Percentiles rank a stretch among this genome's conserved stretches.
Conservation (phyloP, 1,140 invertebrate species). For the Conus betulinus region DNA sequence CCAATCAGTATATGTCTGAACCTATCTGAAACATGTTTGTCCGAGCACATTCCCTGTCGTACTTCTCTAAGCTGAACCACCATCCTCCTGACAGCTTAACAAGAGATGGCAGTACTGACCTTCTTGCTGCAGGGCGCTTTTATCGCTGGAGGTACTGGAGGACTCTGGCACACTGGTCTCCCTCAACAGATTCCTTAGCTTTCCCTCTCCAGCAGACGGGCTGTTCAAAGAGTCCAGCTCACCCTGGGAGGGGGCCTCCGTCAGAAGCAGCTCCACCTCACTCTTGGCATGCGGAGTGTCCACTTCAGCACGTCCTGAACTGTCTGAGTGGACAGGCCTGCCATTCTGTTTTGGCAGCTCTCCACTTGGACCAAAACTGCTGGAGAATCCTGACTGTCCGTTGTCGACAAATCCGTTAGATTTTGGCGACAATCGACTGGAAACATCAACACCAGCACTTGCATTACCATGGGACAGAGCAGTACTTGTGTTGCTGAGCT, state of each 20-base stretch:
- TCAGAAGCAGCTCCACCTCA: slow-evolving; percentile 19
- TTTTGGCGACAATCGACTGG: not conserved
- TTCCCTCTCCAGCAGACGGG: slow-evolving; percentile 46
- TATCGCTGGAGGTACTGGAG: slow-evolving; percentile 12
- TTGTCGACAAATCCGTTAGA: not conserved
- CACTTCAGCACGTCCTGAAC: not conserved
- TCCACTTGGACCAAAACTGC: not conserved
- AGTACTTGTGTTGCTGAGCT: not conserved
- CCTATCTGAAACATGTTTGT: no score
- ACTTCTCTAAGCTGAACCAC: no score
- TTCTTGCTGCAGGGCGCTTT: slow-evolving; percentile 42
- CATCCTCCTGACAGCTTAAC: no score
- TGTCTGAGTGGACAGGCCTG: not conserved
- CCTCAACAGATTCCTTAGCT: slow-evolving; percentile 34
- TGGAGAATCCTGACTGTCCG: not conserved
- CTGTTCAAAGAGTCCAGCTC: slow-evolving; percentile 37
- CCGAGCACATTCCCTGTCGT: no score
- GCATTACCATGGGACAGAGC: not conserved
- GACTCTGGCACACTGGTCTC: slow-evolving; percentile 16
- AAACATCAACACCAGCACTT: not conserved
- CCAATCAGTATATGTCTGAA: no score
- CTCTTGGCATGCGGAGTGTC: not conserved
- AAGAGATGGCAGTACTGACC: slow-evolving; percentile 24
- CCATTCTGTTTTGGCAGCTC: not conserved
- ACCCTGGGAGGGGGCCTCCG: not conserved